Evolutionary conservation across 2,113 vertebrate genomes (phyloP).

Genomic region (Notechis scutatus): DNA sequence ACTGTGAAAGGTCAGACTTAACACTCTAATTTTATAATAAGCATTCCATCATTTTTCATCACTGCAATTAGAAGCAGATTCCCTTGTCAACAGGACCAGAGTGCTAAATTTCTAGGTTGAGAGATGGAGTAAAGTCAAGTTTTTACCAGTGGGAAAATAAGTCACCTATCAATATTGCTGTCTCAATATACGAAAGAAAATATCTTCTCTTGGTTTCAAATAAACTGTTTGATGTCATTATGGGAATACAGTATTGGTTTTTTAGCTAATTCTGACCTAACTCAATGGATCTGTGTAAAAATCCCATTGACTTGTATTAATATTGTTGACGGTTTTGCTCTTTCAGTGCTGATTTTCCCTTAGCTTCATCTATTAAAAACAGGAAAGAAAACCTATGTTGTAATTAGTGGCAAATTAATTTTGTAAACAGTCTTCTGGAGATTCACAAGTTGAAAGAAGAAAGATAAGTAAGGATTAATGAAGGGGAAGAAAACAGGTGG

Average conservation of each 20-base stretch:
- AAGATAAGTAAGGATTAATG: background rate
- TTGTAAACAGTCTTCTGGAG: background rate
- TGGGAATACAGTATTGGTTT: background rate
- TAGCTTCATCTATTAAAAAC: background rate
- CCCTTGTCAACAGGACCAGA: background rate
- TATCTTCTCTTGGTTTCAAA: background rate
- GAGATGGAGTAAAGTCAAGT: background rate
- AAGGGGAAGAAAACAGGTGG: conserved; percentile 10
- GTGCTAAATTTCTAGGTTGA: background rate
- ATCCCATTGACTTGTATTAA: background rate
- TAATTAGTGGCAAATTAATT: background rate
- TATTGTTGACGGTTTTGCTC: background rate
- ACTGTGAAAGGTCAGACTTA: background rate
- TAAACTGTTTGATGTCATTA: background rate
- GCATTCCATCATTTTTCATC: background rate
- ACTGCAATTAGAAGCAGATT: background rate
- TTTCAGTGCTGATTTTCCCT: background rate
- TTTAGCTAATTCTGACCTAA: background rate
- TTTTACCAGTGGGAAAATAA: background rate
- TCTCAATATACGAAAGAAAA: background rate
- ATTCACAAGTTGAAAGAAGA: background rate
- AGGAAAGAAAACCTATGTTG: background rate
- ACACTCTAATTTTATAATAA: background rate
- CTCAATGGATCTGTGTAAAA: background rate
- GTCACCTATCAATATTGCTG: background rate